These are phyloP conservation scores for Thumatha senex DNA, from an alignment of 2,888 invertebrate genomes.

Conservation along the genomic window DNA sequence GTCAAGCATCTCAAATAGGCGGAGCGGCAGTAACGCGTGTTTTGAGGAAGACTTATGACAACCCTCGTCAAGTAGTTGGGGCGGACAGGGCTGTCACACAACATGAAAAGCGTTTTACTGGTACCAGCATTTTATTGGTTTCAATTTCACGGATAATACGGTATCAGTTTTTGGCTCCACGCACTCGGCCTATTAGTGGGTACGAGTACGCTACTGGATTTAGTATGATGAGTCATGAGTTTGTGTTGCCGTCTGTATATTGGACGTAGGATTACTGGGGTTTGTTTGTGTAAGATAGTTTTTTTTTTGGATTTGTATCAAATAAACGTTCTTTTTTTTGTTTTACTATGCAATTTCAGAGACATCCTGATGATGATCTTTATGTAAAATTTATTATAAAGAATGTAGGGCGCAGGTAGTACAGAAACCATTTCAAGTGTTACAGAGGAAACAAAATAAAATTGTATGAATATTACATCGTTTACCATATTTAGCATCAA, in stretches of 20 bases:
- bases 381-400: no score
- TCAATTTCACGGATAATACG: slow-evolving; percentile 74
- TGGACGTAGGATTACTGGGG: slow-evolving; percentile 23
- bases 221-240: slow-evolving; percentile 54
- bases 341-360: no score
- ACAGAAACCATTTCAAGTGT: no score
- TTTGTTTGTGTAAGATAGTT: slow-evolving; percentile 12
- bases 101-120: slow-evolving; percentile 77
- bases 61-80: slow-evolving; percentile 67
- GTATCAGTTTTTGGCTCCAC: slow-evolving; percentile 43
- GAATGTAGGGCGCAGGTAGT: no score
- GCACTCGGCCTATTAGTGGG: slow-evolving; percentile 38
- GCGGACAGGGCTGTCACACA: slow-evolving; percentile 51
- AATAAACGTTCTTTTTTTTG: neutral
- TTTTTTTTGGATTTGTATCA: neutral
- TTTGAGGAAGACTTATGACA: slow-evolving; percentile 78
- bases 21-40: slow-evolving; percentile 27
- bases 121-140: slow-evolving; percentile 77
- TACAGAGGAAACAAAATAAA: no score
- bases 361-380: no score
- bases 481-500: no score
- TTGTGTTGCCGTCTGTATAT: slow-evolving; percentile 34
- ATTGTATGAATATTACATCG: no score
- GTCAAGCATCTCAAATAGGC: slow-evolving; percentile 39
- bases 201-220: slow-evolving; percentile 34